phyloP scores from a whole-genome alignment of 2,888 invertebrate species.

The Epirrita christyi region DNA sequence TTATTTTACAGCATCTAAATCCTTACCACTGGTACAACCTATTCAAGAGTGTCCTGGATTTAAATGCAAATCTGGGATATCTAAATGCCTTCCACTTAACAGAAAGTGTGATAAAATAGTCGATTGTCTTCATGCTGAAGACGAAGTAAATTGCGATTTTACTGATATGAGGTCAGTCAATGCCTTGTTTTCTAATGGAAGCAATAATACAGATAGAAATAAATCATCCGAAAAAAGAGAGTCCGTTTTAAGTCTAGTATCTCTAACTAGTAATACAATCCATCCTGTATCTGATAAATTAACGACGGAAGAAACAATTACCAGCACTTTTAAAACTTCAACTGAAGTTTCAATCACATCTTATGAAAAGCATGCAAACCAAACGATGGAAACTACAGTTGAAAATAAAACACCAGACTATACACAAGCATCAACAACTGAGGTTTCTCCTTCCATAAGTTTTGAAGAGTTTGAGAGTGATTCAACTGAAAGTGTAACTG shows the following conservation, averaged over 20 bases:
- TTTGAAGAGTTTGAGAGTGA: slow-evolving; percentile 38
- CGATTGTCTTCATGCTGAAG: slow-evolving; percentile 92
- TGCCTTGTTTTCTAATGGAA: background rate
- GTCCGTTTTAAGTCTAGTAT: slow-evolving; percentile 1
- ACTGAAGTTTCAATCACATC: slow-evolving; percentile 5
- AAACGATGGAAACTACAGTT: slow-evolving; percentile 7
- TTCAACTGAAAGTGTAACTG: slow-evolving; percentile 47
- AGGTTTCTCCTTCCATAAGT: slow-evolving; percentile 47
- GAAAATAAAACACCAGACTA: slow-evolving; percentile 35
- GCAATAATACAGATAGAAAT: slow-evolving; percentile 16
- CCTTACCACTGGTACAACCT: slow-evolving; percentile 79
- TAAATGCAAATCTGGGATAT: slow-evolving; percentile 86
- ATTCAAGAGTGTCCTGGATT: slow-evolving; percentile 89
- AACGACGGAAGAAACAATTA: background rate
- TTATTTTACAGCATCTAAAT: slow-evolving; percentile 70
- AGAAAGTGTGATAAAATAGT: slow-evolving; percentile 89
- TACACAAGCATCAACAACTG: slow-evolving; percentile 52
- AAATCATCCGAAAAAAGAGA: slow-evolving; percentile 31
- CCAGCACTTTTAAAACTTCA: background rate
- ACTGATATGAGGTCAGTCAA: slow-evolving; percentile 39
- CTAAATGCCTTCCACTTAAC: slow-evolving; percentile 87
- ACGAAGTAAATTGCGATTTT: slow-evolving; percentile 88
- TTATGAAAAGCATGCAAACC: background rate
- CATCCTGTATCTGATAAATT: background rate
- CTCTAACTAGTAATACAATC: slow-evolving; percentile 1